A percentile compares a stretch with the other conserved stretches of the same genome.
These are phyloP conservation scores for Cyphomyrmex costatus DNA, from an alignment of 1,140 invertebrate species.

Conservation along the genomic window DNA sequence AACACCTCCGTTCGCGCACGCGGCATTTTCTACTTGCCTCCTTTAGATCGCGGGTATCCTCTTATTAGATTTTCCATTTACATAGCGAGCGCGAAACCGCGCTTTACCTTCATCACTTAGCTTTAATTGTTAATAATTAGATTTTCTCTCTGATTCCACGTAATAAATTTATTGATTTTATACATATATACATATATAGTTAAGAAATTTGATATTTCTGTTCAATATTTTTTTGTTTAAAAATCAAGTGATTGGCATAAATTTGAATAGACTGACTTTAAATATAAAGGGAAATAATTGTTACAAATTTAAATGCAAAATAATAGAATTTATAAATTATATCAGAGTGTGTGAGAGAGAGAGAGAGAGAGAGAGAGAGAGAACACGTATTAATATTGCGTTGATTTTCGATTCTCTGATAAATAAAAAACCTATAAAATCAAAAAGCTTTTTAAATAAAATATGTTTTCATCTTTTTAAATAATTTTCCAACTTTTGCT, in stretches of 20 bases:
- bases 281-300: neutral
- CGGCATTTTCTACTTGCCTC: conserved; percentile 60
- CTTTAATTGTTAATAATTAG: conserved; percentile 43
- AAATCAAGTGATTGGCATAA: neutral
- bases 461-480: no score
- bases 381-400: neutral
- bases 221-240: neutral
- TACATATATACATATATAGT: neutral
- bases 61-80: conserved; percentile 54
- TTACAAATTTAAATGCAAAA: neutral
- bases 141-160: neutral
- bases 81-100: neutral
- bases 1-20: conserved; percentile 71
- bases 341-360: neutral
- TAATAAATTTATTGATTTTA: neutral
- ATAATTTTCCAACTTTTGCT: neutral
- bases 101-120: conserved; percentile 14
- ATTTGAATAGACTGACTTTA: neutral
- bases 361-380: neutral
- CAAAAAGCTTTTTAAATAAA: conserved; percentile 23
- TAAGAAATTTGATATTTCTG: neutral
- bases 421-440: neutral
- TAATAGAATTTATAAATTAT: conserved; percentile 10
- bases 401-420: neutral
- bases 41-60: conserved; percentile 9